Base-by-base conservation (phyloP, 2,797 vertebrate genomes). In the Peromyscus melanophrys region DNA sequence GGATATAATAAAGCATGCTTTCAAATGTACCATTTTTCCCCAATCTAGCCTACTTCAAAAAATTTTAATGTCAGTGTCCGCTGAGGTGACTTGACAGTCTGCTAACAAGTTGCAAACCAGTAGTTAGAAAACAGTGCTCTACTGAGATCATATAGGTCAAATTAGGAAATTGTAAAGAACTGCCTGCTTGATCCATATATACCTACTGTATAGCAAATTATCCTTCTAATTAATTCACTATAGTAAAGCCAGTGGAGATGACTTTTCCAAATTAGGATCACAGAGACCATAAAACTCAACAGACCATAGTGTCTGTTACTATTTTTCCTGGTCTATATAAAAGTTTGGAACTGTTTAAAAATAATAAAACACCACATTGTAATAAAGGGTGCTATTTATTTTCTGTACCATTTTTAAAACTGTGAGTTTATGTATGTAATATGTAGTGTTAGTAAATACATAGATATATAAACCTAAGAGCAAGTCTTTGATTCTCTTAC, bases 161-260 rank as follows among this genome's bases (percentile, higher is more conserved):
- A 67, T 71, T 11, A 73, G 46, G 34, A 94, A 97, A 92, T 19
- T 21, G 63, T 46, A n/a, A 40, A 96, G 84, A 85, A 3, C 27
- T 65, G 16, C 55, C 17, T 11, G 37, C 80, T 6, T 43, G 19
- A 1, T 93, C 27, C 17, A 71, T 88, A 76, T 76, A 63, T 37
- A 27, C 16, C 31, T 31, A 4, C 11, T 81, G 21, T 94, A 25
- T 4, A 76, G 3, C 16, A 82, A 92, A 92, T 29, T 57, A 67
- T 29, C 17, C 46, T 86, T 81, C 19, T 86, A 93, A 81, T 49
- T 37, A 90, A 67, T 82, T 90, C n/a, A 90, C 27, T 29, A 91
- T 55, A 19, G 25, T 78, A 37, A 34, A 84, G 52, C 29, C 31
- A 78, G 14, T 59, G 12, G 49, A 76, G 13, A 87, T 19, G 34